Evolutionary conservation across 2,113 vertebrate species (phyloP).

Genomic region (Myxocyprinus asiaticus): DNA sequence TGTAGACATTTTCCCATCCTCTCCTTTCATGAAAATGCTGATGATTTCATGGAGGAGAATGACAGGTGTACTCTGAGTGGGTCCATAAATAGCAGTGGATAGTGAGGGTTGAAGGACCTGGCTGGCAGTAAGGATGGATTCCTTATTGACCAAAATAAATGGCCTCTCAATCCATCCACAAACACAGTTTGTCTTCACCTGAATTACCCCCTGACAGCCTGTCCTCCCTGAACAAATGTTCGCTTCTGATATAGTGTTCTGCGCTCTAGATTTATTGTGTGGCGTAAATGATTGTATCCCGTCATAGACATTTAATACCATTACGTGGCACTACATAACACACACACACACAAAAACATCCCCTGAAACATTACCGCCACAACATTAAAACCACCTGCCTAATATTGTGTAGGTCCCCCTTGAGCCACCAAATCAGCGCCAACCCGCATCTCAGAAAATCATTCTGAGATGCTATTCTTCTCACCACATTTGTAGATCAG

Average conservation of each 20-base stretch:
- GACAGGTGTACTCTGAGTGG: constrained; percentile 29
- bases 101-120: constrained; percentile 46
- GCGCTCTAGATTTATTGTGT: constrained; percentile 41
- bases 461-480: no score
- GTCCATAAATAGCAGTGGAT: constrained; percentile 38
- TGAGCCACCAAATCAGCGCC: no score
- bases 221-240: constrained; percentile 51
- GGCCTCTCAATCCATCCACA: constrained; percentile 50
- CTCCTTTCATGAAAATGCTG: constrained; percentile 52
- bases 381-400: no score
- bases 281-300: not conserved
- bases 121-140: constrained; percentile 39
- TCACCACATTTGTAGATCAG: no score
- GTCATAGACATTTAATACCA: not conserved
- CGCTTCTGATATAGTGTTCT: constrained; percentile 22
- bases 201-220: constrained; percentile 43
- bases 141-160: constrained; percentile 55
- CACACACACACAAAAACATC: not conserved
- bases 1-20: constrained; percentile 45
- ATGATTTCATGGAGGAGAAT: constrained; percentile 42
- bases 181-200: constrained; percentile 52
- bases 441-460: no score
- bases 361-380: no score
- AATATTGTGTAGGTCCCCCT: no score
- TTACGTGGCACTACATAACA: constrained; percentile 3